These are phyloP conservation scores for Clitarchus hookeri DNA, from an alignment of 2,888 invertebrate genomes.

Conservation along the genomic window DNA sequence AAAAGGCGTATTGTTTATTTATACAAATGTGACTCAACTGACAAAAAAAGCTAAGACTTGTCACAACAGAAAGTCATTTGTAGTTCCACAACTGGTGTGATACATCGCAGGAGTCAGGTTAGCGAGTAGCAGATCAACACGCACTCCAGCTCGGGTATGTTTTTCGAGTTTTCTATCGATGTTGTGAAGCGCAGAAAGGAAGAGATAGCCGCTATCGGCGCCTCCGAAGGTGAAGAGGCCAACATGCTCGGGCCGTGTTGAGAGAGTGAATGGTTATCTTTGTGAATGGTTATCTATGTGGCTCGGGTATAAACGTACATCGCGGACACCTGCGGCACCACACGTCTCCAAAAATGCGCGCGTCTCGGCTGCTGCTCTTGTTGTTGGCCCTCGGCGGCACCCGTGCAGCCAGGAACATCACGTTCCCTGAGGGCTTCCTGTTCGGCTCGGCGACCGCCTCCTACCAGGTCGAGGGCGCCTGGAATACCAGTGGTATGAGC, in stretches of 20 bases:
- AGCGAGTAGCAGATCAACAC: too few relatives aligned
- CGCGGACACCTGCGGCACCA: not conserved
- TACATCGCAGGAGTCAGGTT: too few relatives aligned
- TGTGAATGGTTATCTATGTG: not conserved
- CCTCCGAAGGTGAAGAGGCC: not conserved
- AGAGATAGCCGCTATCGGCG: not conserved
- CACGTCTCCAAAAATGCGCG: not conserved
- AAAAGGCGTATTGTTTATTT: too few relatives aligned
- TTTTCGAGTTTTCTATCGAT: too few relatives aligned
- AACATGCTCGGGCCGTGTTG: not conserved
- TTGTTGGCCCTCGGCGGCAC: too few relatives aligned
- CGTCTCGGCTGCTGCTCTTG: not conserved
- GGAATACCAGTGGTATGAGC: slow-evolving; percentile 32
- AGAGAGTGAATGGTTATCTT: too few relatives aligned
- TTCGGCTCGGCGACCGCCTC: slow-evolving; percentile 32
- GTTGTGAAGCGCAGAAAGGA: not conserved
- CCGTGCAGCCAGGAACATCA: slow-evolving; percentile 18
- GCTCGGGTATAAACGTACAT: not conserved
- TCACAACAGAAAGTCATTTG: too few relatives aligned
- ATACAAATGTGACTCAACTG: too few relatives aligned
- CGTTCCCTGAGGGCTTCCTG: slow-evolving; percentile 33
- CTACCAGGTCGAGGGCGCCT: slow-evolving; percentile 35
- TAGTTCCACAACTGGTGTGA: too few relatives aligned
- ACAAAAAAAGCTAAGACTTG: too few relatives aligned
- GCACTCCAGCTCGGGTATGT: too few relatives aligned